These are phyloP conservation scores for Apodemus speciosus DNA, from an alignment of 2,113 vertebrate genomes.

Conservation along the genomic window DNA sequence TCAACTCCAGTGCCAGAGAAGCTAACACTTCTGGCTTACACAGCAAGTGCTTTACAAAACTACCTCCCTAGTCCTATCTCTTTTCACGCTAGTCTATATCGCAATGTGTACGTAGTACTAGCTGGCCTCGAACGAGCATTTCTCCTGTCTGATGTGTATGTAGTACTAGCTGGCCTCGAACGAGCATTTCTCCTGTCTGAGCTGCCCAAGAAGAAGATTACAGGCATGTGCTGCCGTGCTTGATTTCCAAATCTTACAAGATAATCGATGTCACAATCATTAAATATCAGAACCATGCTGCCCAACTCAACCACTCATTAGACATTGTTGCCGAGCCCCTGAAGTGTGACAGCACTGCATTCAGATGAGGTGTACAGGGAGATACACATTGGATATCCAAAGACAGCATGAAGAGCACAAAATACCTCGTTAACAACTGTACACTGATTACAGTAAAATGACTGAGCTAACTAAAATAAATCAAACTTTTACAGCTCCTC, in stretches of 20 bases:
- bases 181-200: not conserved
- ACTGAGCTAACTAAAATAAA: not conserved
- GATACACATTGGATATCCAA: conserved; percentile 19
- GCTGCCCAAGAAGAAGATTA: not conserved
- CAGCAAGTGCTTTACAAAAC: not conserved
- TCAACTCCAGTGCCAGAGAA: not conserved
- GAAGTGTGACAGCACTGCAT: not conserved
- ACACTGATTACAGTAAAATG: not conserved
- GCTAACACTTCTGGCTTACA: not conserved
- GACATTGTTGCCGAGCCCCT: not conserved
- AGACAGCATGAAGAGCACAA: not conserved
- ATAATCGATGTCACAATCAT: not conserved
- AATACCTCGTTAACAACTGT: not conserved
- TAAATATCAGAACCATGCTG: not conserved
- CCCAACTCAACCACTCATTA: not conserved
- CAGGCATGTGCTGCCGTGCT: not conserved
- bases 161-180: too few species aligned
- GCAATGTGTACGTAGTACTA: not conserved
- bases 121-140: too few species aligned
- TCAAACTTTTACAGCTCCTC: not conserved
- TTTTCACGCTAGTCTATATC: too few species aligned
- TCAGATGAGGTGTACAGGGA: not conserved
- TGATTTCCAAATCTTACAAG: not conserved
- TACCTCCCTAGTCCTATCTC: not conserved
- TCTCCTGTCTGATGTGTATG: not conserved